Evolutionary conservation across 2,888 invertebrate species (phyloP), one percentile per base, ranked within the genome.

Genomic region (Pseudeuparius sepicola): DNA sequence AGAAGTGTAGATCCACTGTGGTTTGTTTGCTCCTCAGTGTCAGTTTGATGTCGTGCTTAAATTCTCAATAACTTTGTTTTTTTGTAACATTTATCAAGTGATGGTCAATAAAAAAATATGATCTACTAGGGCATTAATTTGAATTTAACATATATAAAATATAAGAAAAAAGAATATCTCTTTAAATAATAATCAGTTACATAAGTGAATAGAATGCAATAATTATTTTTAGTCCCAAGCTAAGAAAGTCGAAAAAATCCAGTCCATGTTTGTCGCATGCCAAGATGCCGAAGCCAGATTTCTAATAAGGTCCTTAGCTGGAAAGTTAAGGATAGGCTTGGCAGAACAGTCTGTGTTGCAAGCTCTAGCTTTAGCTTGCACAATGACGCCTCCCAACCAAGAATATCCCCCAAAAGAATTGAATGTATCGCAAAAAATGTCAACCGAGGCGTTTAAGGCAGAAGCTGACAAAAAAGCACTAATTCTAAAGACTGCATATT

Each of bases 301-400:
- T 59, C 68, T 97, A 10, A 87, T 94, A 33, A 66, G 96, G 45
- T 92, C 90, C 0, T 61, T 96, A 12, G 80, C 86, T 40, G 97
- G 97, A 15, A 98, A 97, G 64, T 67, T 98, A 36, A 73, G 98
- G 28, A 92, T 98, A 49, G 97, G 97, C 0, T 68, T 98, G 37
- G 98, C 97, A 0, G 98, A 98, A 56, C 94, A 96, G 62, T 94
- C 94, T 1, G 78, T 96, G 18, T 66, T 98, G 28, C 73, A 87
- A 60, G 94, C 98, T 6, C 61, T 98, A 28, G 90, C 92, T 0
- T 72, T 82, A 49, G 94, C 94, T 2, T 71, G 80, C 43, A 73
- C 82, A n/a, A 64, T 69, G 44, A 85, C 88, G 0, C 87, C 90
- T 23, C 85, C 87, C 1, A 64, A 63, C 31, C 79, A 81, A 52